Evolutionary conservation across 2,113 vertebrate genomes (phyloP).

Genomic region (Caretta caretta): DNA sequence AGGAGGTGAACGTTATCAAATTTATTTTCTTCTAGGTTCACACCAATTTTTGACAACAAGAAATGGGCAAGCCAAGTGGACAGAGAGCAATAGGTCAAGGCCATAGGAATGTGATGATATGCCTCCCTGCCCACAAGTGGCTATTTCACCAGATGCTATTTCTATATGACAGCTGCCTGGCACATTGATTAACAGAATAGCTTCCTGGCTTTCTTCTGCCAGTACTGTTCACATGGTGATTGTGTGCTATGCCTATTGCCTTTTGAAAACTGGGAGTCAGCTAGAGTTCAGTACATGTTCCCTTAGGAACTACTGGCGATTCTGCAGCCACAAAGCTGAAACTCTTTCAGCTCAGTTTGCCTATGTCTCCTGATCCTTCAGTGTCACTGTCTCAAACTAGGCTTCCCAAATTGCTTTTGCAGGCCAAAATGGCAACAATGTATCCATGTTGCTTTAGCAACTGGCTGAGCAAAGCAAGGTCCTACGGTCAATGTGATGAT

Average conservation of each 20-base stretch:
- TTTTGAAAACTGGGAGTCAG: not conserved
- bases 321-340: fast-evolving
- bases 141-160: constrained; percentile 22
- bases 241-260: not conserved
- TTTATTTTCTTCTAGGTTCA: not conserved
- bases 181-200: not conserved
- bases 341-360: not conserved
- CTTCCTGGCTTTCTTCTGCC: not conserved
- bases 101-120: not conserved
- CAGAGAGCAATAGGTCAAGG: not conserved
- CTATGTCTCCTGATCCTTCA: not conserved
- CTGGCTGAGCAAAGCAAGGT: not conserved
- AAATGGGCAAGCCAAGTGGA: not conserved
- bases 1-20: not conserved
- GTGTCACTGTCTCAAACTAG: not conserved
- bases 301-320: not conserved
- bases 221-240: not conserved
- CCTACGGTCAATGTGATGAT: not conserved
- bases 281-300: fast-evolving
- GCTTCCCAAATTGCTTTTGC: not conserved
- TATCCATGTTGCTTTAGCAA: not conserved
- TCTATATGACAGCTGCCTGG: not conserved
- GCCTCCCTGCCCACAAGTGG: not conserved
- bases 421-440: not conserved
- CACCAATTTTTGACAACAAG: not conserved